A percentile compares a stretch with the other conserved stretches of the same genome.
phyloP scores from a whole-genome alignment of 2,888 invertebrate species.

The Trissolcus brochymenae region DNA sequence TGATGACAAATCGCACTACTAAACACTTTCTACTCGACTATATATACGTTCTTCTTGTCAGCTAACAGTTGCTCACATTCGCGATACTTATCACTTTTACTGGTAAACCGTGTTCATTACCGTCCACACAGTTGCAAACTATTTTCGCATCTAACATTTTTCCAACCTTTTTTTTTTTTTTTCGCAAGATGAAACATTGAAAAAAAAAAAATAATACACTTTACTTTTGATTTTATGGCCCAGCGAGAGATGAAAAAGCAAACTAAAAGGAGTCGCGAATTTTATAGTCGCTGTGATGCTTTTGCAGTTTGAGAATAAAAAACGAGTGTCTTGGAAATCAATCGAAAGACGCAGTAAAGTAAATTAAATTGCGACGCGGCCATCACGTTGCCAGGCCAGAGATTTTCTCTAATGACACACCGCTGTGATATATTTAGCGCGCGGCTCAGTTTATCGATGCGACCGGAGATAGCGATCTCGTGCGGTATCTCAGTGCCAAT shows the following conservation, averaged over 20 bases:
- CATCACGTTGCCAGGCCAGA: slow-evolving; percentile 55
- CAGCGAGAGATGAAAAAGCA: too few species aligned
- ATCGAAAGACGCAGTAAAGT: slow-evolving; percentile 68
- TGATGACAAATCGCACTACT: slow-evolving; percentile 46
- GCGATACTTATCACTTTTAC: slow-evolving; percentile 20
- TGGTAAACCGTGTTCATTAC: background rate
- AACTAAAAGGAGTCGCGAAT: background rate
- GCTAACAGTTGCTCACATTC: slow-evolving; percentile 5
- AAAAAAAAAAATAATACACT: too few species aligned
- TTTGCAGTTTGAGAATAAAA: background rate
- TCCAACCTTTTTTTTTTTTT: too few species aligned
- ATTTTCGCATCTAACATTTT: background rate
- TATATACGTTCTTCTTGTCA: slow-evolving; percentile 42
- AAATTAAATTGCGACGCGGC: slow-evolving; percentile 73
- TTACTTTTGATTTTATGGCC: too few species aligned
- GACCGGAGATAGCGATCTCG: slow-evolving; percentile 44
- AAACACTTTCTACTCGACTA: slow-evolving; percentile 42
- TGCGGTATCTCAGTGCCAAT: slow-evolving; percentile 51
- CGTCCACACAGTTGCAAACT: too few species aligned
- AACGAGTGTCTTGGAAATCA: slow-evolving; percentile 54
- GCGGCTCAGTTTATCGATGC: slow-evolving; percentile 53
- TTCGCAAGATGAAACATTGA: too few species aligned
- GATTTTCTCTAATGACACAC: slow-evolving; percentile 58
- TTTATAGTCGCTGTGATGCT: background rate
- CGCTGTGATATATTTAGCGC: slow-evolving; percentile 66